phyloP scores from a whole-genome alignment of 2,113 vertebrate genomes.

The Brachyistius frenatus region DNA sequence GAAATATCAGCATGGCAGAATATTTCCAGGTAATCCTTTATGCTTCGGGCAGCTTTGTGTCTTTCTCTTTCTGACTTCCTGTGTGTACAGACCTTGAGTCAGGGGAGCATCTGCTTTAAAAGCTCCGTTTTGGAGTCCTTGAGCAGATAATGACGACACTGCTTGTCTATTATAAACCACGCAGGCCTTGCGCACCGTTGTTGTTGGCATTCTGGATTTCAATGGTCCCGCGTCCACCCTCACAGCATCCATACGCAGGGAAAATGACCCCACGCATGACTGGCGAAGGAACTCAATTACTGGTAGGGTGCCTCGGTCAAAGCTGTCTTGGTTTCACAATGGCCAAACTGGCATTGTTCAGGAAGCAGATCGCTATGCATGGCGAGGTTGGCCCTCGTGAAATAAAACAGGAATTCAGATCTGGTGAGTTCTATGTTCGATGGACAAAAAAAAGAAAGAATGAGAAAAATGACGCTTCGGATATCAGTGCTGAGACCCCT shows the following conservation, averaged over 20 bases:
- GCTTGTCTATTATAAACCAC: slow-evolving; percentile 67
- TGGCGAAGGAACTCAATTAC: slow-evolving; percentile 79
- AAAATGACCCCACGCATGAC: slow-evolving; percentile 58
- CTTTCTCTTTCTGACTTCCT: slow-evolving; percentile 42
- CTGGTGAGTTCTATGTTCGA: not conserved
- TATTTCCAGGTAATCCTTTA: slow-evolving; percentile 39
- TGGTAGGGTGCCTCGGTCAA: slow-evolving; percentile 68
- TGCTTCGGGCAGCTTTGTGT: slow-evolving; percentile 26
- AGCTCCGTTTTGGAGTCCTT: slow-evolving; percentile 67
- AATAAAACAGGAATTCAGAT: slow-evolving; percentile 60
- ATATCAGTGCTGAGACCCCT: slow-evolving; percentile 47
- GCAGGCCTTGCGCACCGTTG: slow-evolving; percentile 53
- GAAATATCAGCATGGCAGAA: not conserved
- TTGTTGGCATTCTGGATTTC: slow-evolving; percentile 51
- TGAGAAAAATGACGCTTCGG: slow-evolving; percentile 46
- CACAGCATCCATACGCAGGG: slow-evolving; percentile 22
- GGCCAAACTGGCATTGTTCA: slow-evolving; percentile 64
- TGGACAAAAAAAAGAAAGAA: slow-evolving; percentile 27
- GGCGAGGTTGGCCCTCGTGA: slow-evolving; percentile 47
- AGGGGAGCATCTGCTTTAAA: slow-evolving; percentile 66
- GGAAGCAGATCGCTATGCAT: slow-evolving; percentile 46
- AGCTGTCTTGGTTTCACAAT: slow-evolving; percentile 60
- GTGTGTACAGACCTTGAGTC: slow-evolving; percentile 64
- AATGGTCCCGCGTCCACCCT: slow-evolving; percentile 14
- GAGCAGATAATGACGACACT: slow-evolving; percentile 66